phyloP scores from a whole-genome alignment of 1,140 invertebrate genomes.

The Phocides pigmalion region DNA sequence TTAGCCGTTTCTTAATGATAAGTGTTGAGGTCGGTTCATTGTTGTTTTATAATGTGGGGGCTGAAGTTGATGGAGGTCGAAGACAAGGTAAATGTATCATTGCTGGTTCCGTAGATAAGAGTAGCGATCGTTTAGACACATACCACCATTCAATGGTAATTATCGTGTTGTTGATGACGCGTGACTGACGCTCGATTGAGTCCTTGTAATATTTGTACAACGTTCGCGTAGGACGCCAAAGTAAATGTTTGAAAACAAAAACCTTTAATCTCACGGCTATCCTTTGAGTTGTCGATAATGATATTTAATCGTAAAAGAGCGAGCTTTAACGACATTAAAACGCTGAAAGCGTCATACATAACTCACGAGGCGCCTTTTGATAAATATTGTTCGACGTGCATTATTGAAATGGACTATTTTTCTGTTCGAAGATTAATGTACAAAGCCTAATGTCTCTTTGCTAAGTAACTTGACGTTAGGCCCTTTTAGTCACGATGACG shows the following conservation, averaged over 20 bases:
- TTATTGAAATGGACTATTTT: slow-evolving; percentile 57
- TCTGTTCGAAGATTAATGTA: slow-evolving; percentile 44
- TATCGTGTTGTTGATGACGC: slow-evolving; percentile 58
- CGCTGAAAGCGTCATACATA: slow-evolving; percentile 39
- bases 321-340: slow-evolving; percentile 39
- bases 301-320: slow-evolving; percentile 31
- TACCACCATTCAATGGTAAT: slow-evolving; percentile 60
- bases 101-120: slow-evolving; percentile 40
- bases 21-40: slow-evolving; percentile 71
- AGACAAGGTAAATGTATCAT: slow-evolving; percentile 76
- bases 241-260: slow-evolving; percentile 36
- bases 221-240: slow-evolving; percentile 35
- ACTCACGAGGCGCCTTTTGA: slow-evolving; percentile 44
- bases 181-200: slow-evolving; percentile 54
- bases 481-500: slow-evolving; percentile 65
- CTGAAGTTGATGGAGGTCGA: slow-evolving; percentile 56
- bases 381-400: slow-evolving; percentile 46
- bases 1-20: slow-evolving; percentile 70
- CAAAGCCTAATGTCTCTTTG: slow-evolving; percentile 54
- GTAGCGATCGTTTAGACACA: slow-evolving; percentile 31
- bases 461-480: slow-evolving; percentile 53
- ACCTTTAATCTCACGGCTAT: slow-evolving; percentile 44
- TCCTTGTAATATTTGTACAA: slow-evolving; percentile 59
- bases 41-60: slow-evolving; percentile 59
- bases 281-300: slow-evolving; percentile 39